phyloP scores from a whole-genome alignment of 2,888 invertebrate species.

The Acronicta alni region DNA sequence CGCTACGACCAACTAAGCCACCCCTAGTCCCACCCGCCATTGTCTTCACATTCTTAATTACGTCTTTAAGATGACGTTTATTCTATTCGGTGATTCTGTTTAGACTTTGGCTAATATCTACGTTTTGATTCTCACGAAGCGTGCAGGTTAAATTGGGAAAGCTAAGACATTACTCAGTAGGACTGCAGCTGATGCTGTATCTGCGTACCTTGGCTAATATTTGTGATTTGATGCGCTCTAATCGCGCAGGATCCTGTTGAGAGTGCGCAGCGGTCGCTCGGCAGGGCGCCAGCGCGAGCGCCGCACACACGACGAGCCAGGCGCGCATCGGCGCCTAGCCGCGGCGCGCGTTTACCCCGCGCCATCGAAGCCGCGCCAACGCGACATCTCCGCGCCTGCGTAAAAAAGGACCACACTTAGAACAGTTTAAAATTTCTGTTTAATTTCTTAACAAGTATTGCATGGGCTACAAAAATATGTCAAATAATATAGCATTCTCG shows the following conservation, averaged over 20 bases:
- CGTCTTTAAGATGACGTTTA: too few species aligned
- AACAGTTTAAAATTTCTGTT: background rate
- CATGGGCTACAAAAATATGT: too few species aligned
- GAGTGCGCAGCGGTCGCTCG: constrained; percentile 78
- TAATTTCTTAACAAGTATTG: too few species aligned
- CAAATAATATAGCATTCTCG: too few species aligned
- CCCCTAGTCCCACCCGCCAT: too few species aligned
- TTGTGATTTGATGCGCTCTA: constrained; percentile 78
- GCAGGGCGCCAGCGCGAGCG: constrained; percentile 85
- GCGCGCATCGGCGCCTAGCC: constrained; percentile 87
- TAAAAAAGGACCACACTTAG: constrained; percentile 1
- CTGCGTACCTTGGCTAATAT: constrained; percentile 74
- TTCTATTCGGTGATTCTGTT: too few species aligned
- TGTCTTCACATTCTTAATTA: too few species aligned
- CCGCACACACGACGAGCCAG: constrained; percentile 86
- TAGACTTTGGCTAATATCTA: too few species aligned
- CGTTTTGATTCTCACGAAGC: too few species aligned
- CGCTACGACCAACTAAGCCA: too few species aligned
- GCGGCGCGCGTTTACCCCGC: constrained; percentile 79
- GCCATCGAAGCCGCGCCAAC: constrained; percentile 83
- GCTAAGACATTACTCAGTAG: too few species aligned
- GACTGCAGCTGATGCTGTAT: background rate
- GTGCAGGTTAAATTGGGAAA: too few species aligned
- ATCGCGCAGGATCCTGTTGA: constrained; percentile 66
- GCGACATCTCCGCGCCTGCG: constrained; percentile 84